Evolutionary conservation across 2,797 vertebrate genomes (phyloP), one percentile per base, ranked within the genome.

Genomic region (Syncerus caffer): DNA sequence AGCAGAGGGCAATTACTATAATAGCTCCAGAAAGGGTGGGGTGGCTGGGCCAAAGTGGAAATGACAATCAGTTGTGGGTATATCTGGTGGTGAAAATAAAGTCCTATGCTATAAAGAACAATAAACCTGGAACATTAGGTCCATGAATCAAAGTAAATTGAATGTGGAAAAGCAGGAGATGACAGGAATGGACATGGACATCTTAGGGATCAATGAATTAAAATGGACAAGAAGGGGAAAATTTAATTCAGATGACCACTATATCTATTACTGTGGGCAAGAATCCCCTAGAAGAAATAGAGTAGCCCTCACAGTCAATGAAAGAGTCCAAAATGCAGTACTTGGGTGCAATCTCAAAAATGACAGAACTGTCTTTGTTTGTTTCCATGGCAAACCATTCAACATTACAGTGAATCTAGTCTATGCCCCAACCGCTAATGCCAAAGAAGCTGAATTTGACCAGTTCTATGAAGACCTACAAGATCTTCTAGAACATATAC

Each of bases 311-410:
- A 74, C 7, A 74, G 23, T 27, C 71, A 74, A 45, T 27, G 21
- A 27, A 74, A 45, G 38, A 42, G 38, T 45, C 12, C 12, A 25
- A 74, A 45, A 74, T 74, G 71, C 6, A 8, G 71, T 15, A 42
- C 38, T 74, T 74, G 23, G 23, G 12, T 42, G 38, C 23, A 4
- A 8, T 42, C 38, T 42, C 71, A 74, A 45, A 74, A 74, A 74
- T 42, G 23, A 45, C 12, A 45, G 71, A 45, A 27, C 23, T 45
- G 11, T 7, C 71, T 14, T 27, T 23, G 71, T 74, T 42, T 42
- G 3, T 45, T 45, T 25, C 38, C 6, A 15, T 0, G 3, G 38
- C 38, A 74, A 42, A 74, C 38, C 23, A 14, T 27, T 27, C 38
- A 45, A 42, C 1, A 42, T 42, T 4, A 74, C 6, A 74, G 38